Evolutionary conservation across 2,888 invertebrate genomes (phyloP).

Genomic region (Melieria picta): DNA sequence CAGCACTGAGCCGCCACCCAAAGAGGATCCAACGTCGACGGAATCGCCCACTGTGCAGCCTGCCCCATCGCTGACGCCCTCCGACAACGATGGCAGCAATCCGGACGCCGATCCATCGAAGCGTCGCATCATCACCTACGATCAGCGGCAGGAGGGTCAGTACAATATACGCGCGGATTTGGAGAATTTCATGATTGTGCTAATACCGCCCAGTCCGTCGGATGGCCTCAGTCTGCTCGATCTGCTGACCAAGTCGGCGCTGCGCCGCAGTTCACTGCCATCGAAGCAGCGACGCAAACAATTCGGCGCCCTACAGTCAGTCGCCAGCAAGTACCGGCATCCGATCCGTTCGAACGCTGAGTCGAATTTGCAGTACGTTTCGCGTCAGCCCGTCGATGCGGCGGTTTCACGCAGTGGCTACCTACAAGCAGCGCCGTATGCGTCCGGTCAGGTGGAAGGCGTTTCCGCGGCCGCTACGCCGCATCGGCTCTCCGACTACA

Average conservation of each 20-base stretch:
- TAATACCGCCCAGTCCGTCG: constrained; percentile 69
- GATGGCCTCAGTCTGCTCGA: constrained; percentile 57
- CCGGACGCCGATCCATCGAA: constrained; percentile 37
- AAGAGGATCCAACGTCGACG: background rate
- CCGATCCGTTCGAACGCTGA: constrained; percentile 40
- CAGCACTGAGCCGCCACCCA: background rate
- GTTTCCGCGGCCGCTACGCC: constrained; percentile 7
- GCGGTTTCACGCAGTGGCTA: constrained; percentile 14
- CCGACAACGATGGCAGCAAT: constrained; percentile 5
- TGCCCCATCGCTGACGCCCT: constrained; percentile 9
- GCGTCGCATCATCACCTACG: constrained; percentile 59
- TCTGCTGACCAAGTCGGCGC: constrained; percentile 55
- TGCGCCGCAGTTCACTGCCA: constrained; percentile 47
- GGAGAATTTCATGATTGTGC: constrained; percentile 77
- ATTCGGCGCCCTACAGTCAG: constrained; percentile 26
- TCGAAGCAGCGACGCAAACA: constrained; percentile 48
- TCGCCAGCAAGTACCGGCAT: constrained; percentile 41
- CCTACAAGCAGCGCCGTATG: background rate
- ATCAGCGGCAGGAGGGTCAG: constrained; percentile 83
- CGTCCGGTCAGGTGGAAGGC: background rate
- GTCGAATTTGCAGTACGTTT: constrained; percentile 39
- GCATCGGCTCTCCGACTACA: constrained; percentile 66
- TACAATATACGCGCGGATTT: constrained; percentile 78
- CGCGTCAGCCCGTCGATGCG: constrained; percentile 33
- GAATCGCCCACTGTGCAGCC: constrained; percentile 13